Evolutionary conservation across 2,113 vertebrate species (phyloP), one percentile per base, ranked within the genome.

Genomic region (Elaphurus davidianus): DNA sequence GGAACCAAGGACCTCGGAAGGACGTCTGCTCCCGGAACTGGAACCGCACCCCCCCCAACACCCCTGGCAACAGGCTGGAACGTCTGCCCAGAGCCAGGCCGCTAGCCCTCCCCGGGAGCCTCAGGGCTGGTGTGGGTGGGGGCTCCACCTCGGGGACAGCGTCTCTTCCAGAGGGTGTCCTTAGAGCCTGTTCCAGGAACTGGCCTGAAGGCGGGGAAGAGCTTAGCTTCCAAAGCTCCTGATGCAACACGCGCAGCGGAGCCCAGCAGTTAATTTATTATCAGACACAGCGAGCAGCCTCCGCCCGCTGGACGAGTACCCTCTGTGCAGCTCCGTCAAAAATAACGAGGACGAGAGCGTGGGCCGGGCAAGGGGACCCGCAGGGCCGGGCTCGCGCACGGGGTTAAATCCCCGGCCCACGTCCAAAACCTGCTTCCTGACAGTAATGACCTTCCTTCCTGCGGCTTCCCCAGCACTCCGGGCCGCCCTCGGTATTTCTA

Each of bases 381-480:
- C 2, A 28, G 47, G 71, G 67, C 79, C 59, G 0, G 45, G 62
- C 45, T 1, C 1, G 25, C 6, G 8, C 27, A 27, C 19, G 10
- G 96, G 83, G 90, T n/a, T 33, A 36, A 17, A 11, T 25, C 52
- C 16, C 8, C 13, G 43, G 86, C 94, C n/a, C 1, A 3, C 14
- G 0, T 90, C 97, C 87, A 95, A 81, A 83, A 5, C 76, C 85
- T 50, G 91, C 52, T 92, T 97, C 94, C 97, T 84, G 95, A 84
- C 83, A 25, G 87, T 13, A 40, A 94, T 16, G 89, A 54, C 96
- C 98, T 90, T 95, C 89, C 96, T 76, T 79, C 96, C 97, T n/a
- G 94, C 0, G 40, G 94, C 93, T 84, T 71, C 52, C 93, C 93
- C 86, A 2, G 60, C 0, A 11, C 95, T 78, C 81, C 2, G 1